Base-by-base conservation (phyloP, 2,888 invertebrate genomes). In the Phasia obesa region DNA sequence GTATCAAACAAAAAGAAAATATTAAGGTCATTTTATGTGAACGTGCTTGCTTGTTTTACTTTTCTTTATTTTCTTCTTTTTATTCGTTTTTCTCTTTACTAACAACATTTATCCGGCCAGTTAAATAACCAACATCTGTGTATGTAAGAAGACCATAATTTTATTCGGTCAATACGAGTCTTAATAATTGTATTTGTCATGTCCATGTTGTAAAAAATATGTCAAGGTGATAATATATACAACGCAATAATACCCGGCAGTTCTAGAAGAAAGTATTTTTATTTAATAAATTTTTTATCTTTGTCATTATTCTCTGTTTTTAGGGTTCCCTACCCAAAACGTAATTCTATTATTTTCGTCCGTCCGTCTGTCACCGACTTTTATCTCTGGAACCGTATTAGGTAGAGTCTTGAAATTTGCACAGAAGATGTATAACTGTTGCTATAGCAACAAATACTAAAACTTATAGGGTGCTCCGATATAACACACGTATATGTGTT, bases 171-270 rank as follows among this genome's bases (percentile, higher is more conserved):
- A 25, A 38, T 23, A 27, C n/a, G 9, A 64, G 31, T 67, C 42
- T 35, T 60, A 53, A 44, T 79, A 47, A 73, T 60, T 60, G 25
- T 23, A 23, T 57, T 64, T 70, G 70, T 75, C 17, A 19, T 38
- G n/a, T n/a, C n/a, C n/a, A 5, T 42, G 38, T 35, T 75, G 57
- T 27, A 11, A 59, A 75, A 60, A 71, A 70, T 76, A 71, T 81
- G 81, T 76, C 76, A 81, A 76, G 81, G 76, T 71, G 59, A 71
- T 76, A 38, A 15, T 35, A 60, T n/a, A 49, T 21, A 31, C 11
- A 19, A 23, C 7, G 9, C 35, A 35, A n/a, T 2, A 27, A 1
- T n/a, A 17, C 21, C 31, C 47, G n/a, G 47, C 19, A 35, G 44
- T 47, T 49, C 11, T 23, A 25, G 4, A 13, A 13, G 38, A 38